A percentile compares a stretch with the other conserved stretches of the same genome.
phyloP scores from a whole-genome alignment of 2,113 vertebrate species.

The Mustela lutreola region DNA sequence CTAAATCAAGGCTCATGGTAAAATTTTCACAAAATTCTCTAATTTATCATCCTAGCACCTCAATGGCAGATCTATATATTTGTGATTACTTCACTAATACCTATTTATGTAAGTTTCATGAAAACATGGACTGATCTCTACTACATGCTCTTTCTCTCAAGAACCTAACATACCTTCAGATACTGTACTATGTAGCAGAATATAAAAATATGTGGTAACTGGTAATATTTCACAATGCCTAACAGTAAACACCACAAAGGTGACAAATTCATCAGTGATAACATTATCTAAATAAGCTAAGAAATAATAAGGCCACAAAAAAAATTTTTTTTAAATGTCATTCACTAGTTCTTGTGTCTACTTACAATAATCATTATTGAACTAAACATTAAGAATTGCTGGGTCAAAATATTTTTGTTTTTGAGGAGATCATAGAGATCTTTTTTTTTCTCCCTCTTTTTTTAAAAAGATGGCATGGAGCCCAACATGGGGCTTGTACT shows the following conservation, averaged over 20 bases:
- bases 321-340: background rate
- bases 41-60: background rate
- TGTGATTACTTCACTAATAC: conserved; percentile 9
- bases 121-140: background rate
- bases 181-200: background rate
- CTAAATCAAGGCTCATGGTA: background rate
- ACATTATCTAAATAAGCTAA: conserved; percentile 27
- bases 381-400: background rate
- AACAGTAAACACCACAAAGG: background rate
- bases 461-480: background rate
- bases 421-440: background rate
- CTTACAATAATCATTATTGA: background rate
- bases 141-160: background rate
- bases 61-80: background rate
- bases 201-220: background rate
- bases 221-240: conserved; percentile 13
- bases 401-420: background rate
- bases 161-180: background rate
- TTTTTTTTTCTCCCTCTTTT: background rate
- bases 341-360: background rate
- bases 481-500: background rate
- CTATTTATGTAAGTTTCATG: background rate
- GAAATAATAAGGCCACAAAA: background rate
- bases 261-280: conserved; percentile 5
- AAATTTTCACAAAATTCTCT: conserved; percentile 45